Percentiles rank a stretch among this genome's conserved stretches.
Conservation (phyloP, 2,888 invertebrate genomes). For the Lasioglossum vierecki region DNA sequence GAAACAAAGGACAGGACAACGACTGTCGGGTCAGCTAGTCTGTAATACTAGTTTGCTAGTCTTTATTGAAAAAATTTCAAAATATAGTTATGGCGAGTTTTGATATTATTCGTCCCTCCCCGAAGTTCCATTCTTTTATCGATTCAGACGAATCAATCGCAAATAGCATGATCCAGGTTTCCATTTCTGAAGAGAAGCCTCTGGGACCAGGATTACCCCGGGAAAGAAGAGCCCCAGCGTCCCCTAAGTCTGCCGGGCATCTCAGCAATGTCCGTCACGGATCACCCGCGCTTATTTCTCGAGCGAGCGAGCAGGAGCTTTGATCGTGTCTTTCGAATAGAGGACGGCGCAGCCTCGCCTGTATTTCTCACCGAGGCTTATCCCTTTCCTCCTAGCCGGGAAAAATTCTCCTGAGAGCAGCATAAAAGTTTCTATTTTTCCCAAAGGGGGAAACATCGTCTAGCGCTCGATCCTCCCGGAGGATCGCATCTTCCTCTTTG, state of each 20-base stretch:
- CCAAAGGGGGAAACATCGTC: conserved; percentile 57
- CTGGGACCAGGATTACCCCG: background rate
- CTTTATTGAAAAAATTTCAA: background rate
- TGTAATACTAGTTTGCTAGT: no score
- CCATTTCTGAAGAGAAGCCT: background rate
- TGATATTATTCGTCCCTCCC: background rate
- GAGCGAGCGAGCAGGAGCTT: conserved; percentile 28
- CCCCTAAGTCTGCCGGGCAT: conserved; percentile 5
- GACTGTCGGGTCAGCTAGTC: no score
- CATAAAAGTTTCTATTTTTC: conserved; percentile 67
- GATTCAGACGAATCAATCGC: background rate
- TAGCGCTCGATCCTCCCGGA: conserved; percentile 33
- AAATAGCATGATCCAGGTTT: background rate
- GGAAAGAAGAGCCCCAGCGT: background rate
- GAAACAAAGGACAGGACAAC: no score
- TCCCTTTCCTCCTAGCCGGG: conserved; percentile 42
- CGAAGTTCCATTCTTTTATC: background rate
- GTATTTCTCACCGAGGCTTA: conserved; percentile 52
- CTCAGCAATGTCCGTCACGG: conserved; percentile 38
- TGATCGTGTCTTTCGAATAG: conserved; percentile 50
- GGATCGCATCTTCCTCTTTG: conserved; percentile 3
- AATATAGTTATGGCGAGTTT: background rate
- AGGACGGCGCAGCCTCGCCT: conserved; percentile 34
- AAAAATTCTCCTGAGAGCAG: conserved; percentile 59
- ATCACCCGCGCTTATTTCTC: conserved; percentile 53